Evolutionary conservation across 2,113 vertebrate genomes (phyloP).

Genomic region (Coturnix japonica): DNA sequence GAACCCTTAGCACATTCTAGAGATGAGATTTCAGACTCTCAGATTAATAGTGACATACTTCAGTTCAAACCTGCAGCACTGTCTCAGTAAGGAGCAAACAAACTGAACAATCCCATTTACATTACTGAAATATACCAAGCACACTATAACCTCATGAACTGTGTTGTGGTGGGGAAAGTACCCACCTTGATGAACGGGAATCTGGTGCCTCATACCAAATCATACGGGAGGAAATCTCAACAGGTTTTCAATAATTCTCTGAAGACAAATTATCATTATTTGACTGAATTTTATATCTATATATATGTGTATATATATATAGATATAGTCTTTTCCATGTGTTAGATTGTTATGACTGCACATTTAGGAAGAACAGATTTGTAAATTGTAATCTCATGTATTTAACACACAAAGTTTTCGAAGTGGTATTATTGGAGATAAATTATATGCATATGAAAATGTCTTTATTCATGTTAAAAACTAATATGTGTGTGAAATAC

Average conservation of each 20-base stretch:
- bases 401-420: not conserved
- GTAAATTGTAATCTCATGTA: not conserved
- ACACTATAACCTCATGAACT: not conserved
- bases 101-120: not conserved
- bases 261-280: not conserved
- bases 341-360: not conserved
- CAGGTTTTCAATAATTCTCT: not conserved
- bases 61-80: not conserved
- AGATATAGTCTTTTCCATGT: not conserved
- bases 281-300: too few relatives aligned
- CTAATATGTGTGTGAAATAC: not conserved
- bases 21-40: not conserved
- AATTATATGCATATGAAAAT: not conserved
- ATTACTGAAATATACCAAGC: not conserved
- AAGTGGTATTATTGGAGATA: not conserved
- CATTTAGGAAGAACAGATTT: not conserved
- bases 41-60: not conserved
- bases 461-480: not conserved
- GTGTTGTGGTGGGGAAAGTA: not conserved
- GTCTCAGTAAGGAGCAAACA: not conserved
- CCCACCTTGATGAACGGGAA: not conserved
- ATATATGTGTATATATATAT: too few relatives aligned
- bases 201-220: not conserved
- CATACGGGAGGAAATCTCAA: not conserved
- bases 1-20: not conserved